Evolutionary conservation across 2,113 vertebrate genomes (phyloP), one percentile per base, ranked within the genome.

Genomic region (Phylloscopus trochilus): DNA sequence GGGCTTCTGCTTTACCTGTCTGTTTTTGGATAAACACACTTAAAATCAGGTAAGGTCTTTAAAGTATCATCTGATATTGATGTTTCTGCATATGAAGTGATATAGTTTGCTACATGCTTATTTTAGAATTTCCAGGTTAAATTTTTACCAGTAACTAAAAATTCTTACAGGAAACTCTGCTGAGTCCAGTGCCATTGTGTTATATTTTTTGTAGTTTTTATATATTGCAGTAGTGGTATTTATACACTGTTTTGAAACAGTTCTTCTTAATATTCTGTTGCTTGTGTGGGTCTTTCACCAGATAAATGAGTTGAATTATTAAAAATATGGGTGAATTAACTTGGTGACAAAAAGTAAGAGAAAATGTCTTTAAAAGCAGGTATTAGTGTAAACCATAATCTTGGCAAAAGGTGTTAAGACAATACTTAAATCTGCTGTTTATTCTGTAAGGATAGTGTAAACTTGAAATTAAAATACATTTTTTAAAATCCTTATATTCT

Each of bases 21-120:
- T 99, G 98, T 56, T 97, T 97, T 64, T 99, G 99, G 99, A 95
- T 99, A 97, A 99, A 99, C 96, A 97, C 98, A 18, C 84, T 97
- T 69, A 98, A 98, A 97, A 97, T 97, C 96, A 99, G 99, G 99
- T 99, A 87, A 95, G 78, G 6, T 80, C 77, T 82, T 79, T n/a
- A 66, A 70, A 44, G 43, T 83, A 52, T 66, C 59, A 76, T 27
- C 67, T 93, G 26, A 67, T 74, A 68, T 15, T 93, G 77, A 37
- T 9, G 4, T 6, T 69, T 93, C 62, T 52, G 82, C 11, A 5
- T 39, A 19, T 41, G 10, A 49, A 73, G 43, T 31, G 6, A 28
- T 89, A 39, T 0, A 41, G 27, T 67, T 86, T 74, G 23, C 62
- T 78, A 24, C 11, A 44, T 8, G 9, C 27, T 78, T 83, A 15